Base-by-base conservation (phyloP, 37 sponge, comb jelly and placozoan genomes). In the Mnemiopsis leidyi region DNA sequence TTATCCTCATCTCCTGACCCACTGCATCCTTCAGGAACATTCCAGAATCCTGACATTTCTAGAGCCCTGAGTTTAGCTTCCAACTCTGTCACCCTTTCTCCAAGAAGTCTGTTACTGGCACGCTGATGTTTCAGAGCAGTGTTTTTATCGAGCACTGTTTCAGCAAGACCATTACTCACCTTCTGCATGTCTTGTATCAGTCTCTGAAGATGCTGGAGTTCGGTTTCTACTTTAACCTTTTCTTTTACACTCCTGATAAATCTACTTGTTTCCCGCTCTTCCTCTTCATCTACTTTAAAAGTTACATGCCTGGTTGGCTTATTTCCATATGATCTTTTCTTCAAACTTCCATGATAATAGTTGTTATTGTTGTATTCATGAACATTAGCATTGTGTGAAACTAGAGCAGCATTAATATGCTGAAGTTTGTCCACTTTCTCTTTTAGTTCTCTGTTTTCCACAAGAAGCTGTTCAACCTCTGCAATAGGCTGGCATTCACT, bases 371-470 rank as follows among this genome's bases (percentile, higher is more conserved):
- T 23, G n/a, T 18, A 2, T 7, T 2, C 3, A 25, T 71, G 75
- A 20, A 20, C 23, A 29, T 16, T 9, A 3, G 35, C 33, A 61
- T 5, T 40, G 61, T 85, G 90, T 5, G 90, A 35, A 5, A 85
- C 90, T 25, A 85, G 90, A 21, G 90, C 90, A 28, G 90, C 90
- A 33, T 85, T 85, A n/a, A 85, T 85, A 61, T 85, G 90, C 90
- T 85, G 90, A 39, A 85, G 39, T 29, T 25, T 38, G 90, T 85
- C 90, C 32, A 85, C 61, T 29, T 85, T 85, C 29, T 85, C 90
- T 29, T 28, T 38, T 0, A 85, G 90, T 1, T 29, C 24, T 26
- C 90, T 85, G 48, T 85, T 85, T 1, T 85, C 90, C 61, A 36
- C 90, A 35, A 85, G 30, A 3, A 85, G 30, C 48, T 85, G 23